Evolutionary conservation across 2,888 invertebrate genomes (phyloP), one percentile per base, ranked within the genome.

Genomic region (Orchesella flavescens): DNA sequence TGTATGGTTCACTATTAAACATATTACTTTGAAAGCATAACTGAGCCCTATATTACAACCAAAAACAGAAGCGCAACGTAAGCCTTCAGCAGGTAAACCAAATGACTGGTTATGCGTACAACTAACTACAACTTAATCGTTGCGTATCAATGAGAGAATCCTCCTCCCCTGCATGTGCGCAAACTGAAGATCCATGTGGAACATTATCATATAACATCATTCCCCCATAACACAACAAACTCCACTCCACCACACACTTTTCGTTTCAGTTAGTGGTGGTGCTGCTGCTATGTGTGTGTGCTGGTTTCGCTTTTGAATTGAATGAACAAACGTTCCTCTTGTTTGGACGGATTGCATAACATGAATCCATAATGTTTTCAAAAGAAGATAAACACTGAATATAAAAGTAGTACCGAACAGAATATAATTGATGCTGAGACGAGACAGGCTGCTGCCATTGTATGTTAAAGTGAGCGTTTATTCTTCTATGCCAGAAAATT

Each of bases 391-490:
- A 76, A 66, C 34, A 34, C 57, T 55, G 17, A 59, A 17, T 24
- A 43, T 57, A 44, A 55, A 72, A 15, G 59, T 34, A 59, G 24
- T 17, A 21, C 34, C 34, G 24, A 19, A 75, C 46, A 74, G 34
- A 57, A 55, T 43, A 10, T 65, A 76, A 76, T 76, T 43, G 43
- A 76, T 53, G 63, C 15, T 63, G 49, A 24, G 65, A 53, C 21
- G 65, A 46, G 23, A 13, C 63, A 76, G 49, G 3, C 2, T 49
- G 49, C 49, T 49, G 24, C 59, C 57, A 77, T 77, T 77, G 77
- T 77, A 77, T 77, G 78, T 78, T 78, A 78, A 78, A 78, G 78
- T 78, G 69, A 73, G n/a, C 44, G 19, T 7, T 61, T n/a, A n/a
- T n/a, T n/a, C 17, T 23, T 73, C 21, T 73, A 21, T 9, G 7